Evolutionary conservation across 2,113 vertebrate species (phyloP), one percentile per base, ranked within the genome.

Genomic region (Laterallus jamaicensis): DNA sequence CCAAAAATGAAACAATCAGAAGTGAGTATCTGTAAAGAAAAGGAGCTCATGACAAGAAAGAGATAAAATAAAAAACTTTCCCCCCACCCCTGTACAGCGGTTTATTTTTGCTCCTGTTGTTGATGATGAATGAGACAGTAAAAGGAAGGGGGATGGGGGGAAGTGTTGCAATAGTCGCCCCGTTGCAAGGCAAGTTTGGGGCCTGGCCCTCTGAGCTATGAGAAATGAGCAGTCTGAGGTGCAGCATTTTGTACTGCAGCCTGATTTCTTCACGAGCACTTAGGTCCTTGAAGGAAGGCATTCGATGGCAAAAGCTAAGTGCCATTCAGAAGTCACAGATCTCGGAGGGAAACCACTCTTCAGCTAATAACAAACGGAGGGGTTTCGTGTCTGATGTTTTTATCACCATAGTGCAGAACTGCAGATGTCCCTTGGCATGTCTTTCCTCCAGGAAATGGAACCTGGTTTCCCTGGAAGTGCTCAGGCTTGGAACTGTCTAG

Each of bases 41-140:
- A 29, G 20, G 8, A 73, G 6, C 8, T 24, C 10, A 16, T 17
- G 39, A 80, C 3, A 54, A 14, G 10, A 50, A 28, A 31, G 12
- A 28, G 19, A 44, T 17, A 31, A 92, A 82, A 35, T 19, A 47
- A 84, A 77, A 69, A 56, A 29, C 6, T 28, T 15, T 47, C 17
- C 44, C 44, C 44, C 13, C 5, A 31, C 7, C 35, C 14, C 3
- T 0, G 0, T 6, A 35, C 2, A 81, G 4, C 10, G 25, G 6
- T 42, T 85, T 12, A 15, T 28, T 88, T 95, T 76, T 68, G 9
- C 12, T 82, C 21, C 29, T 82, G 31, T 42, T 81, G 20, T 28
- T 76, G 75, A 67, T 40, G 47, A 80, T n/a, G 31, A 7, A 16
- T 1, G 7, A 28, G 24, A 66, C 28, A 12, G 15, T 12, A 74